Conservation (phyloP, 2,797 vertebrate genomes). For the Anableps anableps region DNA sequence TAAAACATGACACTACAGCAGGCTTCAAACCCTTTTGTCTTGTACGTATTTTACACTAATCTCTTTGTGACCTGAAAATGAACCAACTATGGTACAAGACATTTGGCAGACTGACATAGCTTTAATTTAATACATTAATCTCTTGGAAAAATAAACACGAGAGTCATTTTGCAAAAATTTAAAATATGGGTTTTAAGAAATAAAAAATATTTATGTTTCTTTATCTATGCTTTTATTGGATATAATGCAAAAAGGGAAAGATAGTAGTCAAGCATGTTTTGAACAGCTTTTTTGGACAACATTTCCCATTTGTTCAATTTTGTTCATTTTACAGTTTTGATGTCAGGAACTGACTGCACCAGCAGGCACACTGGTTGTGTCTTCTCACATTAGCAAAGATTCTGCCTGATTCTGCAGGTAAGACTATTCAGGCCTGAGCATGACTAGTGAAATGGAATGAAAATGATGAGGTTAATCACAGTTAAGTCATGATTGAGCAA, state of each 20-base stretch:
- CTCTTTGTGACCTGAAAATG: constrained; percentile 17
- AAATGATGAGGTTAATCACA: too few relatives aligned
- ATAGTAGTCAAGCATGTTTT: background rate
- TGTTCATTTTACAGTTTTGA: background rate
- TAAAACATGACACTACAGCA: background rate
- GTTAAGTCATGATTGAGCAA: too few relatives aligned
- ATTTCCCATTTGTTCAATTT: background rate
- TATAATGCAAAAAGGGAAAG: background rate
- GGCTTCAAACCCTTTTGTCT: background rate
- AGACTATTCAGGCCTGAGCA: too few relatives aligned
- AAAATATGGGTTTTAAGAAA: background rate
- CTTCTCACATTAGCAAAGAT: background rate
- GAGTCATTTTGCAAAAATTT: background rate
- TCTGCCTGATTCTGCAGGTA: too few relatives aligned
- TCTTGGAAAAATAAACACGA: background rate
- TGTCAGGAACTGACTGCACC: background rate
- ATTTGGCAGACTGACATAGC: constrained; percentile 25
- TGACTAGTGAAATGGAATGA: too few relatives aligned
- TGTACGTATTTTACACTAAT: constrained; percentile 37
- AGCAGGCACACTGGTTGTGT: background rate
- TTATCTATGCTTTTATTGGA: background rate
- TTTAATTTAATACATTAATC: constrained; percentile 31
- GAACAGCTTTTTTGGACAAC: background rate
- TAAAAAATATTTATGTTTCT: background rate
- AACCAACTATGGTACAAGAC: constrained; percentile 3